These are phyloP conservation scores for Anthophora plumipes DNA, from an alignment of 2,888 invertebrate genomes.

Conservation along the genomic window DNA sequence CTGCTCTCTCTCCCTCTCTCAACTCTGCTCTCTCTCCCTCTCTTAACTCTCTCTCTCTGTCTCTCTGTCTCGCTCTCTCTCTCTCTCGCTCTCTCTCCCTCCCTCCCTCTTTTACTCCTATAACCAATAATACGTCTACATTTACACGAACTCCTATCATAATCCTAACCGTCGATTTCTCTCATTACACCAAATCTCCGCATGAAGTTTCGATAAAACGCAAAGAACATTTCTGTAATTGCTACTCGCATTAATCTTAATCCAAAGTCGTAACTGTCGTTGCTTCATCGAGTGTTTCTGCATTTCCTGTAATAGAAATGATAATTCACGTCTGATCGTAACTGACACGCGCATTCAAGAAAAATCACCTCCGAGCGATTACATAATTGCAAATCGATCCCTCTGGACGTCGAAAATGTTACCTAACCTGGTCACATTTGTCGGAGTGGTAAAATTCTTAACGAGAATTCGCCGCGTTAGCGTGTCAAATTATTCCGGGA, in stretches of 20 bases:
- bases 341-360: not conserved
- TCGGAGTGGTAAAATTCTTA: not conserved
- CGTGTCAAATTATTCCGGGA: slow-evolving; percentile 54
- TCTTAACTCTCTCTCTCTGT: no score
- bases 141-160: no score
- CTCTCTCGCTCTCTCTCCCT: no score
- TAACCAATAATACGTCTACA: no score
- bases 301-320: not conserved
- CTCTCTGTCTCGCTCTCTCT: no score
- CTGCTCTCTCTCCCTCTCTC: no score
- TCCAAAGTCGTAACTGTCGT: slow-evolving; percentile 4
- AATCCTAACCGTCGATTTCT: slow-evolving; percentile 1
- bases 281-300: not conserved
- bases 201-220: not conserved
- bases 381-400: not conserved
- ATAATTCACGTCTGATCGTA: not conserved
- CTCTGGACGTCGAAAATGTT: not conserved
- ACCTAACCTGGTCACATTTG: not conserved
- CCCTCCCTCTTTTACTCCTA: no score
- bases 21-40: no score
- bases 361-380: not conserved
- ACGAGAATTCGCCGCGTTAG: not conserved
- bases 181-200: not conserved
- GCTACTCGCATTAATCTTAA: slow-evolving; percentile 24
- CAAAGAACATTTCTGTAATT: slow-evolving; percentile 3